Conservation (phyloP, 2,888 invertebrate species). For the Selenia dentaria region DNA sequence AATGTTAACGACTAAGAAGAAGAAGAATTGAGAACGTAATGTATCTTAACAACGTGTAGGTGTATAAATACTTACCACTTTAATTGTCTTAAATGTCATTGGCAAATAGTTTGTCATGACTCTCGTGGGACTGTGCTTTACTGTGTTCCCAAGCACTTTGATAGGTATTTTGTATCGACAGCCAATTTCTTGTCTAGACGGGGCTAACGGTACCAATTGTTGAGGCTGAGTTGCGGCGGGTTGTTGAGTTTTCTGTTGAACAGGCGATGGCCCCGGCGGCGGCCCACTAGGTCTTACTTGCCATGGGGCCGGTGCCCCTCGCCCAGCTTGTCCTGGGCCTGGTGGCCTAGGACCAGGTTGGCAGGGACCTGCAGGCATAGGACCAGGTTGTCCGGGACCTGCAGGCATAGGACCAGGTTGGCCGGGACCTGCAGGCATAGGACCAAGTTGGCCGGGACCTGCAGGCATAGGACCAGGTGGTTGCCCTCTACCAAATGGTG, state of each 20-base stretch:
- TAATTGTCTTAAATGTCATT: slow-evolving; percentile 75
- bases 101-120: slow-evolving; percentile 88
- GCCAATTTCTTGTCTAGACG: slow-evolving; percentile 15
- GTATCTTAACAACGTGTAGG: too few species aligned
- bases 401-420: background rate
- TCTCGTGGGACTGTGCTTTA: slow-evolving; percentile 42
- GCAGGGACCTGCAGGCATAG: background rate
- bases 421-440: background rate
- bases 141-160: slow-evolving; percentile 63
- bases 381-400: background rate
- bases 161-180: slow-evolving; percentile 56
- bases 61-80: slow-evolving; percentile 69
- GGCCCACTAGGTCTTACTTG: background rate
- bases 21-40: too few species aligned
- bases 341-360: background rate
- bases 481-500: too few species aligned
- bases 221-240: background rate
- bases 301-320: too few species aligned
- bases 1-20: too few species aligned
- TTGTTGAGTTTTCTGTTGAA: background rate
- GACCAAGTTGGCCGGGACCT: background rate
- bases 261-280: background rate
- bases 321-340: background rate
- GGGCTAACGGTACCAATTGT: background rate
- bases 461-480: background rate